phyloP scores from a whole-genome alignment of 1,140 invertebrate genomes.

The Helicorthomorpha holstii region DNA sequence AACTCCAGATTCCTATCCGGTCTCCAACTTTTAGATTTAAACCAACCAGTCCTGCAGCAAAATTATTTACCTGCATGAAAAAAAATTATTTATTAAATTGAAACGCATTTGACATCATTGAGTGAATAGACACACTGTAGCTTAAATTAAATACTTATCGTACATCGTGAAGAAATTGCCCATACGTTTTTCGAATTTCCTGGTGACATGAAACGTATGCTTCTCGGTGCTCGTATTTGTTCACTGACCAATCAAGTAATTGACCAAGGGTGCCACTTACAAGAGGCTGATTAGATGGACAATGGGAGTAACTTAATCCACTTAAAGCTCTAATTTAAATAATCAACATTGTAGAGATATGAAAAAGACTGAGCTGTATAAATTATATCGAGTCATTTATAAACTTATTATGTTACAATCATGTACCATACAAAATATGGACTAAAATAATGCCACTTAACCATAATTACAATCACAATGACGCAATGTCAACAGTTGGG shows the following conservation, averaged over 20 bases:
- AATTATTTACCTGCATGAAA: no score
- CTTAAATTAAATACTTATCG: no score
- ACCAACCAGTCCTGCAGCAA: background rate
- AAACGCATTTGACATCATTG: background rate
- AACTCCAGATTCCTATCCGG: constrained; percentile 69
- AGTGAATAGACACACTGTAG: no score
- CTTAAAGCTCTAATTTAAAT: background rate
- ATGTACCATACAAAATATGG: no score
- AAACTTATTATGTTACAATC: no score
- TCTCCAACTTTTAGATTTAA: constrained; percentile 41
- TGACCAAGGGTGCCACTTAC: constrained; percentile 41
- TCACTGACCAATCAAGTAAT: constrained; percentile 35
- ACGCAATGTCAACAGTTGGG: no score
- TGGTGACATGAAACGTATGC: constrained; percentile 29
- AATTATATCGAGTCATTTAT: no score
- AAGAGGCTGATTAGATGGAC: constrained; percentile 37
- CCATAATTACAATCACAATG: no score
- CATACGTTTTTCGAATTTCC: constrained; percentile 39
- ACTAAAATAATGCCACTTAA: no score
- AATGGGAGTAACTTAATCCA: constrained; percentile 20
- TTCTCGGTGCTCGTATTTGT: constrained; percentile 29
- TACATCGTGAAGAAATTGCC: constrained; percentile 40
- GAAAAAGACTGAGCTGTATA: background rate
- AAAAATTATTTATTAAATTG: background rate
- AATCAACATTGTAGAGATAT: background rate